Percentiles rank a stretch among this genome's conserved stretches.
Evolutionary conservation across 2,888 invertebrate genomes (phyloP).

Genomic region (Eristalis arbustorum): DNA sequence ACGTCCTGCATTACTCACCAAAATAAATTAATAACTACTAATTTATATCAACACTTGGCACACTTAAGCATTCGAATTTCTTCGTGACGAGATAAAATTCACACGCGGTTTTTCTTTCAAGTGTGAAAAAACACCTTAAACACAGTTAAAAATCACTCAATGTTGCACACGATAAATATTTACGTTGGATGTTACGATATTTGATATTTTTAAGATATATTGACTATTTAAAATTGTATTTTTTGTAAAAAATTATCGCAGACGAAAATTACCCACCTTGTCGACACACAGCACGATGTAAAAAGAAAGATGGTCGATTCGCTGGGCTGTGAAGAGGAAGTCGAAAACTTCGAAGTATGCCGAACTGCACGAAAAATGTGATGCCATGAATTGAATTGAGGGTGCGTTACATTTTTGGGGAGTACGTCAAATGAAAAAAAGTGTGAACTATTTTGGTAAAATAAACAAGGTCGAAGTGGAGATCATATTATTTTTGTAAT

Average conservation of each 20-base stretch:
- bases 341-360: background rate
- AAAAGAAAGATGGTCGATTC: conserved; percentile 72
- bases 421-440: too few species aligned
- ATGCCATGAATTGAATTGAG: background rate
- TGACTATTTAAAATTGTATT: background rate
- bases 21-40: background rate
- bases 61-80: background rate
- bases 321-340: conserved; percentile 47
- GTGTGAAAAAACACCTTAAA: background rate
- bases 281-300: conserved; percentile 72
- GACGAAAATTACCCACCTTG: conserved; percentile 71
- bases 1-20: conserved; percentile 68
- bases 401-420: background rate
- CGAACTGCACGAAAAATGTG: conserved; percentile 31
- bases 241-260: conserved; percentile 25
- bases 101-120: background rate
- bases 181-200: background rate
- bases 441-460: too few species aligned
- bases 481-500: too few species aligned
- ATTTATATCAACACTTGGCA: background rate
- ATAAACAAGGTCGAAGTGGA: too few species aligned
- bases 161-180: background rate
- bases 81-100: background rate
- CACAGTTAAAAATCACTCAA: background rate
- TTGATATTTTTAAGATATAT: background rate